phyloP scores from a whole-genome alignment of 2,888 invertebrate species.

The Ctena decussata region DNA sequence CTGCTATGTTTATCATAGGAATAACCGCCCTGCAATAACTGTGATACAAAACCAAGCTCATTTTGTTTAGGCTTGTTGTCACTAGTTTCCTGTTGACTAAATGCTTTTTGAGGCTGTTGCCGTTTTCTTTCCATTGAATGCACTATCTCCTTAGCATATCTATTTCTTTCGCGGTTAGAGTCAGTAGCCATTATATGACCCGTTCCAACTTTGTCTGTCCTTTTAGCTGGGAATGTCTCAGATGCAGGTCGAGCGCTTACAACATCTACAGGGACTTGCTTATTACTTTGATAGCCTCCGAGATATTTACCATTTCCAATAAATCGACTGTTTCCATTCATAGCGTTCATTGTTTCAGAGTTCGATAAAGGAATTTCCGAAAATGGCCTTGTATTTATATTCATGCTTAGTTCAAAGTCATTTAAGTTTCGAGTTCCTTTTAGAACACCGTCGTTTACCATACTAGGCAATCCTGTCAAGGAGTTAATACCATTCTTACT shows the following conservation, averaged over 20 bases:
- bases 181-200: conserved; percentile 59
- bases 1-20: conserved; percentile 64
- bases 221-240: conserved; percentile 43
- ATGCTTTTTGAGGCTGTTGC: conserved; percentile 40
- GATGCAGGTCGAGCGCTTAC: conserved; percentile 32
- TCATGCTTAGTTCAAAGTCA: background rate
- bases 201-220: conserved; percentile 54
- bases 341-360: background rate
- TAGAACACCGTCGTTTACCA: conserved; percentile 13
- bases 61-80: background rate
- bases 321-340: background rate
- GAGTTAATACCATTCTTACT: conserved; percentile 18
- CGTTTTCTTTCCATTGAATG: conserved; percentile 48
- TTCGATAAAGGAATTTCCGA: conserved; percentile 50
- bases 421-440: conserved; percentile 9
- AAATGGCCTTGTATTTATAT: conserved; percentile 36
- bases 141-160: conserved; percentile 60
- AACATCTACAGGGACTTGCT: background rate
- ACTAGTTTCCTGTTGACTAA: conserved; percentile 2
- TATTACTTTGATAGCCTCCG: background rate
- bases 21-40: conserved; percentile 45
- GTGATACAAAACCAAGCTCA: background rate
- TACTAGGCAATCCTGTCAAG: conserved; percentile 35
- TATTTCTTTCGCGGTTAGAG: conserved; percentile 46
- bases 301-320: background rate